These are phyloP conservation scores for Colletes gigas DNA, from an alignment of 1,140 invertebrate genomes.

Conservation along the genomic window DNA sequence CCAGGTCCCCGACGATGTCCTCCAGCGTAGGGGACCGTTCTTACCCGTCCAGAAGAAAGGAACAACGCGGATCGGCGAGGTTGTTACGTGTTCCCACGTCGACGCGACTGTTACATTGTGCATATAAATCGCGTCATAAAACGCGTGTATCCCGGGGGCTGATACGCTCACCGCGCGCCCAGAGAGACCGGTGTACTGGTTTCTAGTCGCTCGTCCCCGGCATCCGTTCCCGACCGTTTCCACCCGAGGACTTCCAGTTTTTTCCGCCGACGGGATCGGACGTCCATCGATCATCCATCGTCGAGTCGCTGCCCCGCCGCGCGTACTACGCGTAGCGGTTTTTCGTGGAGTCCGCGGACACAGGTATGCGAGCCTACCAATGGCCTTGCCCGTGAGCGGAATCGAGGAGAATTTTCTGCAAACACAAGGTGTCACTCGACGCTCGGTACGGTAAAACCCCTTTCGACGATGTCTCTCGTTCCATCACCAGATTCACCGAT, in stretches of 20 bases:
- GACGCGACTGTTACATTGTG: slow-evolving; percentile 55
- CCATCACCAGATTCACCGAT: too few relatives aligned
- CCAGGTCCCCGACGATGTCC: neutral
- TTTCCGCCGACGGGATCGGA: slow-evolving; percentile 59
- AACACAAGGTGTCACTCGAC: slow-evolving; percentile 45
- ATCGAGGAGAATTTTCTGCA: slow-evolving; percentile 46
- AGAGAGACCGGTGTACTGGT: slow-evolving; percentile 34
- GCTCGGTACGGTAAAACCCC: neutral
- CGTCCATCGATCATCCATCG: slow-evolving; percentile 74
- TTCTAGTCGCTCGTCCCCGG: slow-evolving; percentile 38
- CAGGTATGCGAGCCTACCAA: slow-evolving; percentile 45
- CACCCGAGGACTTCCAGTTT: slow-evolving; percentile 64
- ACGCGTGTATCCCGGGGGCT: slow-evolving; percentile 55
- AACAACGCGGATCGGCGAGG: slow-evolving; percentile 29
- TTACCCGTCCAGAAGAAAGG: slow-evolving; percentile 38
- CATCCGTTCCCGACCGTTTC: slow-evolving; percentile 56
- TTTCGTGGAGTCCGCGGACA: slow-evolving; percentile 61
- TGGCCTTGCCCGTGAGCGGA: slow-evolving; percentile 24
- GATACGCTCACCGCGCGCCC: neutral
- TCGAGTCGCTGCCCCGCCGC: slow-evolving; percentile 18
- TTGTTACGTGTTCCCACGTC: slow-evolving; percentile 60
- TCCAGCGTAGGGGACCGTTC: neutral
- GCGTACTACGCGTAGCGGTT: slow-evolving; percentile 53
- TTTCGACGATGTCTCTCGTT: too few relatives aligned
- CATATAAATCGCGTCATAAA: slow-evolving; percentile 65